Conservation (phyloP, 2,113 vertebrate species). For the Prunella fulvescens region DNA sequence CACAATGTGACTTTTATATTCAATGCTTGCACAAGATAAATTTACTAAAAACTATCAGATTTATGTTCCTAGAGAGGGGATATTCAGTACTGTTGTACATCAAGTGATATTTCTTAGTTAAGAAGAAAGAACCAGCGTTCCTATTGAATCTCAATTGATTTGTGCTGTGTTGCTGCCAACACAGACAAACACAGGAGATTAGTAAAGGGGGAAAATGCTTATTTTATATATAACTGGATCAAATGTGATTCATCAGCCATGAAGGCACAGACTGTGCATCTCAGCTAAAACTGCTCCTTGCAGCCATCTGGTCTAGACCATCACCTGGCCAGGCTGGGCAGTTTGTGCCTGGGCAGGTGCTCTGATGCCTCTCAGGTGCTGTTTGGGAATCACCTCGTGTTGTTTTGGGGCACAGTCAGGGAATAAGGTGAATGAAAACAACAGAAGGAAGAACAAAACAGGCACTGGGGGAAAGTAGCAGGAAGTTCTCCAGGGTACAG, state of each 20-base stretch:
- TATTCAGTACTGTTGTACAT: not conserved
- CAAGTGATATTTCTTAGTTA: not conserved
- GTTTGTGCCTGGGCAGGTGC: not conserved
- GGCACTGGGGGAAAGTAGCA: not conserved
- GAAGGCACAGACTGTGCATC: not conserved
- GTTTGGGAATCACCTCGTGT: not conserved
- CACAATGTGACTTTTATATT: not conserved
- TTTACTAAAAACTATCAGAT: not conserved
- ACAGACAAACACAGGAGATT: not conserved
- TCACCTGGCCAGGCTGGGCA: not conserved
- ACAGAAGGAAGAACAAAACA: not conserved
- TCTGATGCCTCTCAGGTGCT: not conserved
- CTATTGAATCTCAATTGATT: conserved; percentile 3
- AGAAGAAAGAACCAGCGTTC: not conserved
- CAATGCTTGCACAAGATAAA: not conserved
- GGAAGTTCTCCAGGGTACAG: not conserved
- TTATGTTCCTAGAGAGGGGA: not conserved
- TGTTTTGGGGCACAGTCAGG: not conserved
- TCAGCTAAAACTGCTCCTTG: not conserved
- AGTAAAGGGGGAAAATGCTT: not conserved
- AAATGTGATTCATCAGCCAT: not conserved
- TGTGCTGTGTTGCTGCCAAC: not conserved
- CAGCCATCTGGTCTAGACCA: not conserved
- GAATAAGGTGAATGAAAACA: not conserved
- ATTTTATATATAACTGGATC: not conserved